A percentile compares a stretch with the other conserved stretches of the same genome.
phyloP scores from a whole-genome alignment of 1,140 invertebrate genomes.

The Rhopalosiphum padi region DNA sequence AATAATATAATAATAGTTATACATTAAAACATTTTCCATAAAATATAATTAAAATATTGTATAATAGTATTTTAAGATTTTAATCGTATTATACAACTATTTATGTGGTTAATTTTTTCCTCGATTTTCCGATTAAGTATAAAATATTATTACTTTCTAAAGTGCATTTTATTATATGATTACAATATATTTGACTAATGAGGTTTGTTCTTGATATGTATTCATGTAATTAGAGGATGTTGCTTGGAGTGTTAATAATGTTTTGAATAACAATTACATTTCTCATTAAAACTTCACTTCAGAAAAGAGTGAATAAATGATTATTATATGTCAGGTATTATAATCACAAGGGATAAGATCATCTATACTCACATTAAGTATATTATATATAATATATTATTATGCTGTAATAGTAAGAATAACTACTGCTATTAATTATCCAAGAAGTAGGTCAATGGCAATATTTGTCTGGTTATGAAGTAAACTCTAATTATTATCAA shows the following conservation, averaged over 20 bases:
- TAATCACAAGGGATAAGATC: background rate
- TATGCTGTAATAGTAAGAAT: background rate
- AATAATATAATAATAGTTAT: background rate
- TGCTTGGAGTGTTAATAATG: background rate
- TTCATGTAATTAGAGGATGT: background rate
- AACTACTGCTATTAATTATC: background rate
- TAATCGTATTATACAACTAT: background rate
- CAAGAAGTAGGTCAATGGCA: constrained; percentile 18
- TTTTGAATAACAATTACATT: background rate
- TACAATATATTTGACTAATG: background rate
- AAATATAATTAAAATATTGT: background rate
- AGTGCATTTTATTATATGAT: background rate
- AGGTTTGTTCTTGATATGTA: background rate
- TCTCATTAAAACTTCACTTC: background rate
- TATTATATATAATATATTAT: background rate
- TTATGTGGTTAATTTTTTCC: background rate
- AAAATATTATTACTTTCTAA: background rate
- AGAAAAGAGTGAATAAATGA: background rate
- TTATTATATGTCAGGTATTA: background rate
- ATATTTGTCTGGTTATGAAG: background rate
- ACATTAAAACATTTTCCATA: background rate
- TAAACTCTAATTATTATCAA: background rate
- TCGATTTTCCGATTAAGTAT: background rate
- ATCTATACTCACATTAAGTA: background rate
- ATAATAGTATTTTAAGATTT: background rate